phyloP scores from a whole-genome alignment of 1,140 invertebrate genomes.

The Radopholus similis region DNA sequence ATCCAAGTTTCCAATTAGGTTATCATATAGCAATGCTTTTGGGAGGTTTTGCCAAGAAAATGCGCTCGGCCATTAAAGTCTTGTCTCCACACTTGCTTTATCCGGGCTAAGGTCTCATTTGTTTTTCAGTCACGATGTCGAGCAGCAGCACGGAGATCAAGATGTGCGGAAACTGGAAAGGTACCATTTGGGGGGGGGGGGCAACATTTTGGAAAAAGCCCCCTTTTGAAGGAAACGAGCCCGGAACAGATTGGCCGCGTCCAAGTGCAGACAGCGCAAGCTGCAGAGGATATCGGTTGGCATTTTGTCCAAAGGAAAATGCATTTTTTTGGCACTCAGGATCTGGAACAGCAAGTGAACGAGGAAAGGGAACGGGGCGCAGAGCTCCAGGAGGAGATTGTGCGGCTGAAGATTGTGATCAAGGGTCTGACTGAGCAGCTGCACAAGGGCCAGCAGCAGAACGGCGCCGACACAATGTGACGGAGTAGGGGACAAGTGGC shows the following conservation, averaged over 20 bases:
- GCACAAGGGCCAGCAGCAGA: not conserved
- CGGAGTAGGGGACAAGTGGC: too few species aligned
- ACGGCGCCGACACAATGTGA: too few species aligned
- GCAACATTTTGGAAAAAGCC: not conserved
- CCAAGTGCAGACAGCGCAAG: constrained; percentile 15
- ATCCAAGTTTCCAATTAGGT: too few species aligned
- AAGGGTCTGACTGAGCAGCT: not conserved
- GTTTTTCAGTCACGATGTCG: not conserved
- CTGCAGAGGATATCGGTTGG: constrained; percentile 17
- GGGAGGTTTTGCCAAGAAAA: too few species aligned
- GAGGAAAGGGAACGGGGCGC: constrained; percentile 4
- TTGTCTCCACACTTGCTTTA: too few species aligned
- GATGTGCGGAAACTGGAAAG: constrained; percentile 10
- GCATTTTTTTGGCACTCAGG: not conserved
- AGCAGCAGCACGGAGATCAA: too few species aligned
- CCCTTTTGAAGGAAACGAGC: constrained; percentile 11
- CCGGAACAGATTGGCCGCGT: constrained; percentile 7
- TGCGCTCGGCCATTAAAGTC: too few species aligned
- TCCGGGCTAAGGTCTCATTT: too few species aligned
- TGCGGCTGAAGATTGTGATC: not conserved
- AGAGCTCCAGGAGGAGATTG: not conserved
- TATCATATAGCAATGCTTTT: too few species aligned
- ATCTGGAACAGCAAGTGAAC: constrained; percentile 14
- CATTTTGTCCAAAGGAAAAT: too few species aligned
- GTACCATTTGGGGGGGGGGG: not conserved